Conservation (phyloP, 2,797 vertebrate genomes). For the Rhynchotus rufescens region DNA sequence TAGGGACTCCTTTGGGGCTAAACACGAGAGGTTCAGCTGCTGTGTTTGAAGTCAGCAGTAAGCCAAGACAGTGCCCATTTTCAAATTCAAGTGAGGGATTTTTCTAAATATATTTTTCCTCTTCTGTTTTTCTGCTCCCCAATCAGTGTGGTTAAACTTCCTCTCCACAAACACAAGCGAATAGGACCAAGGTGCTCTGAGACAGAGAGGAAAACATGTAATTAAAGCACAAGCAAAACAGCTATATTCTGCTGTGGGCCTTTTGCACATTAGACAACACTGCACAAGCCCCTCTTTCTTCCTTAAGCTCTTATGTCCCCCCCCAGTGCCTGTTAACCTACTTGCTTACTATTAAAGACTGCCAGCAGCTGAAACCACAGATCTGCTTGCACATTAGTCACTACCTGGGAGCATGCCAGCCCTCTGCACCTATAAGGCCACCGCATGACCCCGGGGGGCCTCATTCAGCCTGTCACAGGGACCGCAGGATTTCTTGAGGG, state of each 20-base stretch:
- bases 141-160: neutral
- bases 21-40: slow-evolving; percentile 18
- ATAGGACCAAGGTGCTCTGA: slow-evolving; percentile 24
- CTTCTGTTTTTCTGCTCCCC: neutral
- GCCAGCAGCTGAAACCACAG: neutral
- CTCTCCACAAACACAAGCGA: neutral
- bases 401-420: neutral
- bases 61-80: slow-evolving; percentile 13
- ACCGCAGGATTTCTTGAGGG: neutral
- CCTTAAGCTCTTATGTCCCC: neutral
- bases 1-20: slow-evolving; percentile 49
- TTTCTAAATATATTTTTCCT: neutral
- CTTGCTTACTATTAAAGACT: neutral
- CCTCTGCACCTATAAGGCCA: neutral
- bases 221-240: slow-evolving; percentile 51
- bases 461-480: neutral
- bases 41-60: neutral
- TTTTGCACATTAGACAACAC: neutral
- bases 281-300: neutral
- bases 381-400: neutral
- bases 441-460: neutral
- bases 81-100: neutral
- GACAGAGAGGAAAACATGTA: slow-evolving; percentile 29
- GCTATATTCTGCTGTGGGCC: neutral
- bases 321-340: neutral